Evolutionary conservation across 2,888 invertebrate genomes (phyloP), one percentile per base, ranked within the genome.

Genomic region (Leptopterna dolabrata): DNA sequence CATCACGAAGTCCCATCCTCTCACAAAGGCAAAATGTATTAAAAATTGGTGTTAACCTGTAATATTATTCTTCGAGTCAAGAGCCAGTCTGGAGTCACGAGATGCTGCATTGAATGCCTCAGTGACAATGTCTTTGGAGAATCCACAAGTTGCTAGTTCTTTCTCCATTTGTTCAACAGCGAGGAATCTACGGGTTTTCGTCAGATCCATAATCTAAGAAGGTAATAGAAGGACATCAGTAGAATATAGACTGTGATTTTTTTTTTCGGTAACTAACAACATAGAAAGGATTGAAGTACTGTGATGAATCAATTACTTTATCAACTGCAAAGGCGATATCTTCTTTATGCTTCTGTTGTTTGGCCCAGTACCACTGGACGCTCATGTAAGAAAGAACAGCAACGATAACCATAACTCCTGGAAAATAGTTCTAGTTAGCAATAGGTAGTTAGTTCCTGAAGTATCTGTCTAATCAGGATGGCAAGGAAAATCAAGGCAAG

Each of bases 251-350:
- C 7, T 36, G 36, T 7, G 7, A 36, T 36, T 36, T n/a, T n/a
- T n/a, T n/a, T n/a, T n/a, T 36, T 2, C 36, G 7, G 7, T 7
- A 36, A 36, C 36, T 36, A 36, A 36, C 36, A 36, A 7, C 4
- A 36, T 7, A 36, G 36, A 36, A 36, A 36, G n/a, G n/a, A n/a
- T n/a, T n/a, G n/a, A n/a, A n/a, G n/a, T n/a, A n/a, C n/a, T n/a
- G n/a, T n/a, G n/a, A n/a, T 4, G 36, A 36, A 36, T 7, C 4
- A 76, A 11, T 81, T 16, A 81, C 71, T 27, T 83, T 83, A 63
- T 83, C 83, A 43, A 83, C 71, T 41, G 83, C 83, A n/a, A 29
- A 24, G 9, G 27, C 30, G 30, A 83, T n/a, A 11, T 83, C 83
- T 19, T 83, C 83, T 19, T 71, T 30, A 1, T n/a, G 71, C 16